A percentile compares a stretch with the other conserved stretches of the same genome.
These are phyloP conservation scores for Amitus sp. DNA, from an alignment of 2,888 invertebrate genomes.

Conservation along the genomic window DNA sequence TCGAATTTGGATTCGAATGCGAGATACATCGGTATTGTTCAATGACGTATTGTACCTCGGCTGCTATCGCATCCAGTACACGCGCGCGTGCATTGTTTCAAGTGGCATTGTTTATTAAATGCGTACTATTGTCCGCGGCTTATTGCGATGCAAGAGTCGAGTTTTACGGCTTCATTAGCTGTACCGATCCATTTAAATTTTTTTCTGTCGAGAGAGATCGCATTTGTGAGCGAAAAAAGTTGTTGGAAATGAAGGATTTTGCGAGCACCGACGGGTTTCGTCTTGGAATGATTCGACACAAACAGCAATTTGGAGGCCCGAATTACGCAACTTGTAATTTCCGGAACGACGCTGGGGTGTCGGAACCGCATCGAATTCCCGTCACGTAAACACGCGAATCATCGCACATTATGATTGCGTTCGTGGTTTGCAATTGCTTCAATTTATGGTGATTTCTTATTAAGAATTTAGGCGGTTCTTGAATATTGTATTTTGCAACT, in stretches of 20 bases:
- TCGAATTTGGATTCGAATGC: slow-evolving; percentile 55
- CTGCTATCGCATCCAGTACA: slow-evolving; percentile 13
- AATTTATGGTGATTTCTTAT: background rate
- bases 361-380: too few species aligned
- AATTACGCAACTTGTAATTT: slow-evolving; percentile 43
- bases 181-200: slow-evolving; percentile 32
- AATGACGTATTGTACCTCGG: slow-evolving; percentile 50
- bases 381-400: slow-evolving; percentile 4
- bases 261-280: background rate
- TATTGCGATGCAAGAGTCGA: slow-evolving; percentile 41
- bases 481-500: too few species aligned
- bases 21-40: slow-evolving; percentile 55
- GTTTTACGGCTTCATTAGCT: slow-evolving; percentile 44
- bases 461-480: too few species aligned
- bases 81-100: slow-evolving; percentile 51
- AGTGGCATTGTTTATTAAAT: slow-evolving; percentile 58
- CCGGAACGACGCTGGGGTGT: too few species aligned
- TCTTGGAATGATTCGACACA: background rate
- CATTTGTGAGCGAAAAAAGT: too few species aligned
- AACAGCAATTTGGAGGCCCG: too few species aligned
- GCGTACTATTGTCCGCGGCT: slow-evolving; percentile 51
- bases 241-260: background rate
- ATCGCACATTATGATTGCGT: too few species aligned
- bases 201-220: too few species aligned
- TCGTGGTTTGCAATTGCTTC: background rate